phyloP scores from a whole-genome alignment of 2,888 invertebrate species.

The Petrolisthes cinctipes region DNA sequence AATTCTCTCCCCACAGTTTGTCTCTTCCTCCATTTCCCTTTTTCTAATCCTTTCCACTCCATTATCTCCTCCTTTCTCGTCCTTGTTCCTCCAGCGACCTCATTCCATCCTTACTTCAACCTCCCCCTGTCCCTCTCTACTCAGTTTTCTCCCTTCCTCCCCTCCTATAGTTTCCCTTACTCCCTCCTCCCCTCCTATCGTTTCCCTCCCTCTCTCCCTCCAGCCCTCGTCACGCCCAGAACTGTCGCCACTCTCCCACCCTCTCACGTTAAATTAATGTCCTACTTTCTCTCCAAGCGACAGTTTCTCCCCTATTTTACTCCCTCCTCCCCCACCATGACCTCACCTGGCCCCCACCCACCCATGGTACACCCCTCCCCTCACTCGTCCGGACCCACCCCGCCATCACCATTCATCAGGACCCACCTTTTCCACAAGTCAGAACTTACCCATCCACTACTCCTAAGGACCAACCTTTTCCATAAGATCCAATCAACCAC shows the following conservation, averaged over 20 bases:
- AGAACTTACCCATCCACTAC: too few relatives aligned
- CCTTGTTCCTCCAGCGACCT: background rate
- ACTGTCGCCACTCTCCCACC: conserved; percentile 1
- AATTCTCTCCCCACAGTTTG: background rate
- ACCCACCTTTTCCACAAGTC: background rate
- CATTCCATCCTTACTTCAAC: background rate
- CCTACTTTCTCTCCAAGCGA: conserved; percentile 6
- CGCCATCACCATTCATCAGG: background rate
- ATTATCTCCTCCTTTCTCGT: too few relatives aligned
- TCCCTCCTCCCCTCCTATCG: background rate
- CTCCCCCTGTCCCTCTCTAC: background rate
- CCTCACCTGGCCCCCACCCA: conserved; percentile 6
- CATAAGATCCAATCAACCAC: too few relatives aligned
- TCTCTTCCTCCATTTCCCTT: background rate
- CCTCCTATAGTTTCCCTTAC: background rate
- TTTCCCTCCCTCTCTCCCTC: background rate
- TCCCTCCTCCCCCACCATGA: background rate
- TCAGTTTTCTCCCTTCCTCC: background rate
- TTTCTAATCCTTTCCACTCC: too few relatives aligned
- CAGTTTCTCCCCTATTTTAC: conserved; percentile 2
- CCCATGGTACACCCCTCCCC: background rate
- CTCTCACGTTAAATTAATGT: conserved; percentile 6
- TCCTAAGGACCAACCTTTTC: too few relatives aligned
- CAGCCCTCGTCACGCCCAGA: background rate
- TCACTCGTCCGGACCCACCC: background rate